phyloP scores from a whole-genome alignment of 2,888 invertebrate species.

The Furcula furcula region DNA sequence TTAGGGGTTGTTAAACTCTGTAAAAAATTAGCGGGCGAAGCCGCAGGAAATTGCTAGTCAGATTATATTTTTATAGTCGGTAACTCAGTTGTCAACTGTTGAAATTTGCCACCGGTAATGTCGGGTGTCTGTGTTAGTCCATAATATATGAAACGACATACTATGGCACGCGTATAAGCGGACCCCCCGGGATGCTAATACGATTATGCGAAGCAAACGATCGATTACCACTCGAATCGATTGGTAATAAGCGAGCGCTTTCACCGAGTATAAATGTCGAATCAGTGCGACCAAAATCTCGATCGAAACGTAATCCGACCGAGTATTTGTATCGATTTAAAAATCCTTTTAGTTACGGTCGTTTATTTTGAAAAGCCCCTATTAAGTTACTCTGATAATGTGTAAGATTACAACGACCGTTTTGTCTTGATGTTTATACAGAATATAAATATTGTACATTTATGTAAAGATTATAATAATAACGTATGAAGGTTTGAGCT shows the following conservation, averaged over 20 bases:
- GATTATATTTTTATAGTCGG: no score
- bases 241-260: conserved; percentile 64
- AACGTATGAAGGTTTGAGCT: no score
- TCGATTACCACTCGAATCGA: conserved; percentile 60
- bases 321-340: conserved; percentile 48
- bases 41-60: no score
- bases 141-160: conserved; percentile 22
- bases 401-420: conserved; percentile 10
- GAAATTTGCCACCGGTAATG: no score
- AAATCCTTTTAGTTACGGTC: conserved; percentile 63
- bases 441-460: no score
- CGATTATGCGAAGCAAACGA: conserved; percentile 61
- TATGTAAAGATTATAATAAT: no score
- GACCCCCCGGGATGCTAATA: conserved; percentile 70
- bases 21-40: no score
- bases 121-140: background rate
- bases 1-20: no score
- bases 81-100: no score
- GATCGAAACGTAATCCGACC: conserved; percentile 52
- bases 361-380: conserved; percentile 38
- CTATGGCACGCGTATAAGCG: conserved; percentile 34
- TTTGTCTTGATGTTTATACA: background rate
- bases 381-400: conserved; percentile 23
- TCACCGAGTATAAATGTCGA: conserved; percentile 74
- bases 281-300: conserved; percentile 48